These are phyloP conservation scores for Montipora cactus DNA, from an alignment of 64 coral and sea anemone genomes.

Conservation along the genomic window DNA sequence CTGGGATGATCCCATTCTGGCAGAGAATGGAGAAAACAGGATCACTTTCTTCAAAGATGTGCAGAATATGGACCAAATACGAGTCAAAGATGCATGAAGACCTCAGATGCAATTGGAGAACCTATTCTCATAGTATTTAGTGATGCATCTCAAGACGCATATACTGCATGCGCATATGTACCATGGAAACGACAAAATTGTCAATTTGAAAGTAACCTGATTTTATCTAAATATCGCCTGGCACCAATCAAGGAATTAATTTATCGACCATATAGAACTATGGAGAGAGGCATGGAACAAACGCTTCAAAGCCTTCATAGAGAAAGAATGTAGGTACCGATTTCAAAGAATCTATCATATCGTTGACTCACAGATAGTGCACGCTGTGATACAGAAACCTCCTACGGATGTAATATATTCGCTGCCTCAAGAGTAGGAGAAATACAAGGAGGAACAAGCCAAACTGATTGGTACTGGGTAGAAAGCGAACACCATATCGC, in stretches of 20 bases:
- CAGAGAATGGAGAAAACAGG: neutral
- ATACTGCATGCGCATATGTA: neutral
- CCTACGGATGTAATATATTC: constrained; percentile 23
- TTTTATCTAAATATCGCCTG: neutral
- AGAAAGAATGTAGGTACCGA: neutral
- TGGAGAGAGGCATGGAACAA: neutral
- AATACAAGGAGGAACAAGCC: constrained; percentile 27
- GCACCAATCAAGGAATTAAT: neutral
- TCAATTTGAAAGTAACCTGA: neutral
- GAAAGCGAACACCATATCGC: constrained; percentile 1
- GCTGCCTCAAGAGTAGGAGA: constrained; percentile 27
- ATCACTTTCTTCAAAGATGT: neutral
- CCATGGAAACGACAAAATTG: neutral
- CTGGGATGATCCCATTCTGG: neutral
- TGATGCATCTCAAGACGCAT: neutral
- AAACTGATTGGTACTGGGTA: neutral
- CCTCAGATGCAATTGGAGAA: neutral
- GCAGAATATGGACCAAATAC: neutral
- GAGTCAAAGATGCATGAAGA: neutral
- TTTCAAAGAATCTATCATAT: neutral
- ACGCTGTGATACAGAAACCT: too few relatives aligned
- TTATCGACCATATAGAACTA: neutral
- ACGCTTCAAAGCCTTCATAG: constrained; percentile 14
- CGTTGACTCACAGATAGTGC: neutral
- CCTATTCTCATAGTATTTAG: neutral